Evolutionary conservation across 2,113 vertebrate genomes (phyloP).

Genomic region (Tachysurus fulvidraco): DNA sequence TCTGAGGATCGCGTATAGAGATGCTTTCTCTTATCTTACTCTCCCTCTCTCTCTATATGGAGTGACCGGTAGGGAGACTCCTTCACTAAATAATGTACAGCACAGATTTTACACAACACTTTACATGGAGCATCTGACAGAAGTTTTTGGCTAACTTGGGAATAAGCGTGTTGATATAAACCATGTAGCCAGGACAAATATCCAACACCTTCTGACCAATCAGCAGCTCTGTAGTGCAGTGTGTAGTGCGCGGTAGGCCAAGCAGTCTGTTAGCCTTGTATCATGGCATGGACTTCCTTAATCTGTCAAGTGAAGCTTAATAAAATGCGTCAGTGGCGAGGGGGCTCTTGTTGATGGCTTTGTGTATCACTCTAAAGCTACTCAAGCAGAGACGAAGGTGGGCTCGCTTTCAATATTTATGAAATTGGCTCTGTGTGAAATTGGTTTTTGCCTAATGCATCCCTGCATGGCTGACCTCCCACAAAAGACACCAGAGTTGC

Average conservation of each 20-base stretch:
- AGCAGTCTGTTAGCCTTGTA: conserved; percentile 41
- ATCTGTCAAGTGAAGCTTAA: conserved; percentile 53
- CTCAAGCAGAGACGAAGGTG: conserved; percentile 72
- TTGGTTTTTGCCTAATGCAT: conserved; percentile 82
- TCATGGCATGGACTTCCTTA: conserved; percentile 33
- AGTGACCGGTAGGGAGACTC: no score
- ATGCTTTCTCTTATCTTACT: no score
- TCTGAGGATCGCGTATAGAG: no score
- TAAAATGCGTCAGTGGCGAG: conserved; percentile 64
- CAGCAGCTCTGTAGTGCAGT: not conserved
- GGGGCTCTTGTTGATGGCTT: conserved; percentile 73
- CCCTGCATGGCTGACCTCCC: conserved; percentile 72
- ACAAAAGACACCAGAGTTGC: conserved; percentile 67
- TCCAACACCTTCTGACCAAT: not conserved
- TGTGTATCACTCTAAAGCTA: conserved; percentile 74
- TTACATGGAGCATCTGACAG: not conserved
- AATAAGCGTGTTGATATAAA: not conserved
- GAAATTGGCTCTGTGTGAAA: conserved; percentile 81
- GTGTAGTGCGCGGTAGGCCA: not conserved
- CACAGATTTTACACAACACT: no score
- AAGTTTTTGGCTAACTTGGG: not conserved
- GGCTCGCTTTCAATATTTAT: conserved; percentile 79
- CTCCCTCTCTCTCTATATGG: not conserved
- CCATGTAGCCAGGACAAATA: not conserved
- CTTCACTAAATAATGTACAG: not conserved